Conservation (phyloP, 2,797 vertebrate genomes). For the Staurois parvus region DNA sequence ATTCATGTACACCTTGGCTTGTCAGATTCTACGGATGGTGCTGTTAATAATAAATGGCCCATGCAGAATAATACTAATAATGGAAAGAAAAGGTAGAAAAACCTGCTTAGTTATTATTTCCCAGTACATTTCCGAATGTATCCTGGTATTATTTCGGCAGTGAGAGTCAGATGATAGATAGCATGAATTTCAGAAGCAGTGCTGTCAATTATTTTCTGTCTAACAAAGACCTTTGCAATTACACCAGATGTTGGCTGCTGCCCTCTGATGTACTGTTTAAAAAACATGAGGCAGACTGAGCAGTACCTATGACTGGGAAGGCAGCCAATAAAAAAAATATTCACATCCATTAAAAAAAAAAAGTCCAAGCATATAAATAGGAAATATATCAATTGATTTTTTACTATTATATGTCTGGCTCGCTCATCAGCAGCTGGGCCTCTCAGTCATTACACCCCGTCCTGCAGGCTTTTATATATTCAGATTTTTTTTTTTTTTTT, state of each 20-base stretch:
- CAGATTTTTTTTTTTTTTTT: not conserved
- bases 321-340: constrained; percentile 24
- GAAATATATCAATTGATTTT: constrained; percentile 12
- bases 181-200: not conserved
- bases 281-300: constrained; percentile 14
- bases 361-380: constrained; percentile 8
- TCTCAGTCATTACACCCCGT: constrained; percentile 16
- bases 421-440: constrained; percentile 15
- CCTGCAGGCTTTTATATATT: not conserved
- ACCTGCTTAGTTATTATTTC: not conserved
- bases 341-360: constrained; percentile 6
- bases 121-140: not conserved
- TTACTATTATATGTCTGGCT: not conserved
- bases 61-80: not conserved
- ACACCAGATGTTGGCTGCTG: constrained; percentile 20
- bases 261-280: constrained; percentile 37
- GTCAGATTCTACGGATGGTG: not conserved
- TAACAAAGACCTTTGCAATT: constrained; percentile 19
- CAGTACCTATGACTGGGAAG: constrained; percentile 28
- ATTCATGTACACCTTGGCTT: not conserved
- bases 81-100: not conserved
- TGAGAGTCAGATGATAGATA: not conserved
- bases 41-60: not conserved
- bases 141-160: not conserved
- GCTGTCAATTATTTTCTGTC: not conserved